Percentiles rank a stretch among this genome's conserved stretches.
phyloP scores from a whole-genome alignment of 2,797 vertebrate species.

The Macropus fuliginosus region DNA sequence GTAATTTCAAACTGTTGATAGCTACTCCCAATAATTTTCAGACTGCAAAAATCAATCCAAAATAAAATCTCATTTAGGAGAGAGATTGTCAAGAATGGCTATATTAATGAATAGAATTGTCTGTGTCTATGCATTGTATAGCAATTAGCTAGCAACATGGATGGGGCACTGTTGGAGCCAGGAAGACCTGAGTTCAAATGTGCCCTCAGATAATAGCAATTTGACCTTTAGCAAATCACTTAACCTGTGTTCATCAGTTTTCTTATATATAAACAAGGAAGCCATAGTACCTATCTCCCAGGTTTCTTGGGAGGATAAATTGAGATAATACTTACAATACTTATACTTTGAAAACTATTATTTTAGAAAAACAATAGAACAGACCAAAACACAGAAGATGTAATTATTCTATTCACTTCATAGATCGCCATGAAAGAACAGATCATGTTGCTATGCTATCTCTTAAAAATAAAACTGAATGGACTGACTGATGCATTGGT shows the following conservation, averaged over 20 bases:
- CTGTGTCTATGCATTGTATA: not conserved
- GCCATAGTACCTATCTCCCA: not conserved
- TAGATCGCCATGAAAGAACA: not conserved
- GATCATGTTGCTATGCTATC: too few species aligned
- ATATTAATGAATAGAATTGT: not conserved
- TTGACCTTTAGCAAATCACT: not conserved
- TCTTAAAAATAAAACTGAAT: too few species aligned
- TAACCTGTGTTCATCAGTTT: not conserved
- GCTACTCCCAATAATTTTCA: not conserved
- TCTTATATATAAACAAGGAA: not conserved
- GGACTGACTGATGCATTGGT: too few species aligned
- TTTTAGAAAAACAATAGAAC: not conserved
- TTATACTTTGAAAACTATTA: not conserved
- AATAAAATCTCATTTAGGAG: not conserved
- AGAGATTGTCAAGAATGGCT: not conserved
- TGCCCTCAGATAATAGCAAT: not conserved
- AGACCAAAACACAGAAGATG: not conserved
- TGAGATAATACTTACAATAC: not conserved
- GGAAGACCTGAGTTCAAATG: not conserved
- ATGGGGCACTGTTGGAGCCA: not conserved
- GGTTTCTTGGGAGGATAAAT: not conserved
- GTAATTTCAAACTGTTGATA: not conserved
- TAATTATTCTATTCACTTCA: not conserved
- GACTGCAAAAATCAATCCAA: too few species aligned
- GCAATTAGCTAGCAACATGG: not conserved